A percentile compares a stretch with the other conserved stretches of the same genome.
phyloP scores from a whole-genome alignment of 2,797 vertebrate genomes.

The Ctenosaura bakeri region DNA sequence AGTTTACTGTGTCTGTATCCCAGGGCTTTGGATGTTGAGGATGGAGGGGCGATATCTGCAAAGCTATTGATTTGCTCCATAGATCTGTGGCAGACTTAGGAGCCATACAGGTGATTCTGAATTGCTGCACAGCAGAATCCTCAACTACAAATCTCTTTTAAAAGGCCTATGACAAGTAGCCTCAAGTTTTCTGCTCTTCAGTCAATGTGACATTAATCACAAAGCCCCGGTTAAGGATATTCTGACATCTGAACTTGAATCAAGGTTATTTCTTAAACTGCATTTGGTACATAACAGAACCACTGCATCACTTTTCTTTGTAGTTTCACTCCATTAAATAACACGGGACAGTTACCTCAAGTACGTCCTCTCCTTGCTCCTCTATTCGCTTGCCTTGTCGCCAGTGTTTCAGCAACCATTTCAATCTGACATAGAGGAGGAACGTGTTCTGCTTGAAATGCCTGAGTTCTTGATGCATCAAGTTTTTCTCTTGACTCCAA shows the following conservation, averaged over 20 bases:
- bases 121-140: neutral
- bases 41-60: constrained; percentile 13
- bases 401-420: constrained; percentile 94
- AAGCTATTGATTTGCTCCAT: constrained; percentile 33
- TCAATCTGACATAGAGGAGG: constrained; percentile 93
- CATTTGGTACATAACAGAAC: neutral
- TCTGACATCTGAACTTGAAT: constrained; percentile 34
- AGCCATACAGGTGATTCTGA: neutral
- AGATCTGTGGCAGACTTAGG: neutral
- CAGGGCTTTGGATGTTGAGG: constrained; percentile 7
- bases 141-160: constrained; percentile 3
- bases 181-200: constrained; percentile 7
- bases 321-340: constrained; percentile 34
- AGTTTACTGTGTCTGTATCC: constrained; percentile 11
- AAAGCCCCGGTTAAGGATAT: neutral
- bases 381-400: constrained; percentile 85
- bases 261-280: constrained; percentile 23
- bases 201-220: constrained; percentile 20
- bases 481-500: constrained; percentile 89
- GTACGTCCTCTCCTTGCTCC: constrained; percentile 77
- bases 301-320: neutral
- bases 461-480: constrained; percentile 91
- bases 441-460: constrained; percentile 92
- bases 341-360: constrained; percentile 82
- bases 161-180: neutral